Conservation (phyloP, 2,113 vertebrate species). For the Gobiocypris rarus region DNA sequence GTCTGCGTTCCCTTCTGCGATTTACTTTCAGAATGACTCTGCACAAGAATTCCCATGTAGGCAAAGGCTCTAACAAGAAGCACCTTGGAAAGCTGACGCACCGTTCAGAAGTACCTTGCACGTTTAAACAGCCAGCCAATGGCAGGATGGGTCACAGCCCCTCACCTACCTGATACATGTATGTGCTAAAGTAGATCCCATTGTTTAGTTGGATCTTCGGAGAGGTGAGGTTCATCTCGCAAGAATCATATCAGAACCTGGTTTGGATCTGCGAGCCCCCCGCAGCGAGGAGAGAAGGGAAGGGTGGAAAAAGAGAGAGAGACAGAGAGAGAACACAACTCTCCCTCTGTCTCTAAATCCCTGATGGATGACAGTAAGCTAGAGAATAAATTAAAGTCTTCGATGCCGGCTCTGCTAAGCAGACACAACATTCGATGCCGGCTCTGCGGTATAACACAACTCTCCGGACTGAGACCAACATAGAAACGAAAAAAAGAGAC, state of each 20-base stretch:
- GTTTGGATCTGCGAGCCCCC: constrained; percentile 46
- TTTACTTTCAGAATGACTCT: not conserved
- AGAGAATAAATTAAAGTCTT: constrained; percentile 60
- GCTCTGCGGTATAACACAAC: constrained; percentile 27
- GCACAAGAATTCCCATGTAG: constrained; percentile 8
- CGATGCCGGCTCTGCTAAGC: constrained; percentile 21
- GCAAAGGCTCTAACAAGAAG: not conserved
- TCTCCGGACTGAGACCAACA: constrained; percentile 41
- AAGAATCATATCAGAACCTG: constrained; percentile 76
- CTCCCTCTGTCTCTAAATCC: constrained; percentile 51
- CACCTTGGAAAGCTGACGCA: constrained; percentile 11
- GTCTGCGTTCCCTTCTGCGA: not conserved
- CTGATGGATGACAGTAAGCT: constrained; percentile 59
- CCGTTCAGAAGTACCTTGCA: constrained; percentile 2
- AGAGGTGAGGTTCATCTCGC: constrained; percentile 77
- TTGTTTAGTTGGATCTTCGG: constrained; percentile 78
- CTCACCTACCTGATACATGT: constrained; percentile 85
- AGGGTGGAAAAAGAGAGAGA: not conserved
- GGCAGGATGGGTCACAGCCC: not conserved
- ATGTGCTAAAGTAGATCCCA: constrained; percentile 85
- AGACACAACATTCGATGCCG: constrained; percentile 37
- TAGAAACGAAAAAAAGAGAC: constrained; percentile 29
- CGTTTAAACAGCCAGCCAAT: constrained; percentile 7
- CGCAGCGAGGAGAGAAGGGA: constrained; percentile 45
- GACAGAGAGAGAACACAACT: constrained; percentile 1